Evolutionary conservation across 2,797 vertebrate genomes (phyloP), one percentile per base, ranked within the genome.

Genomic region (Steatocranus sp.): DNA sequence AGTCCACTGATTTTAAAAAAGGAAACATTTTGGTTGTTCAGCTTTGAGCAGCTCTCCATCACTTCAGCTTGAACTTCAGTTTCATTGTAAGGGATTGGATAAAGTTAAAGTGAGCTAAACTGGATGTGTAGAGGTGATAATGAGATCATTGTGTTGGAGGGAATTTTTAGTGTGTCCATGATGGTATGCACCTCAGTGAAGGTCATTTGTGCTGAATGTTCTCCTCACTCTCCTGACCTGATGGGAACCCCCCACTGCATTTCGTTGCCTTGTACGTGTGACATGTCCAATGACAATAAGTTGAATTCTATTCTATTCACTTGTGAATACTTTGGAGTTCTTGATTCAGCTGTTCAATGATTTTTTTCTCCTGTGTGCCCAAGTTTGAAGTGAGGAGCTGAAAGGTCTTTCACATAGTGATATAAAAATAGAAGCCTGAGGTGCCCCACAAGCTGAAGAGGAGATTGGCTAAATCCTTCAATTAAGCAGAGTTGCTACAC

Each of bases 211-310:
- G 0, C 38, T 46, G 38, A 46, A 70, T 70, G 14, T 70, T 70
- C 23, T 46, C 61, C 20, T 25, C 63, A 43, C 36, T 68, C 20
- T 43, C 36, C 38, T 25, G 38, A 70, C 38, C 38, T 70, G 23
- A 70, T 46, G 63, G 20, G 36, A 41, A 41, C 20, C 36, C 12
- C 8, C 11, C 20, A 34, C 30, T 58, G 4, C 56, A 58, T 58
- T 34, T 2, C 1, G 0, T 34, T 61, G 56, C 6, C 10, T n/a
- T 61, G 30, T 61, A 34, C 1, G 10, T 34, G 56, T 34, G 6
- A 61, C 56, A 7, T 58, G 27, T 58, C 27, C 27, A 58, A 18
- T 58, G 54, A 32, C 15, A 32, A 58, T 58, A 34, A 34, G 30
- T n/a, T 61, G 0, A 61, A 34, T 61, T 61, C 30, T 61, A 30